phyloP scores from a whole-genome alignment of 2,113 vertebrate species.

The Cisticola juncidis region DNA sequence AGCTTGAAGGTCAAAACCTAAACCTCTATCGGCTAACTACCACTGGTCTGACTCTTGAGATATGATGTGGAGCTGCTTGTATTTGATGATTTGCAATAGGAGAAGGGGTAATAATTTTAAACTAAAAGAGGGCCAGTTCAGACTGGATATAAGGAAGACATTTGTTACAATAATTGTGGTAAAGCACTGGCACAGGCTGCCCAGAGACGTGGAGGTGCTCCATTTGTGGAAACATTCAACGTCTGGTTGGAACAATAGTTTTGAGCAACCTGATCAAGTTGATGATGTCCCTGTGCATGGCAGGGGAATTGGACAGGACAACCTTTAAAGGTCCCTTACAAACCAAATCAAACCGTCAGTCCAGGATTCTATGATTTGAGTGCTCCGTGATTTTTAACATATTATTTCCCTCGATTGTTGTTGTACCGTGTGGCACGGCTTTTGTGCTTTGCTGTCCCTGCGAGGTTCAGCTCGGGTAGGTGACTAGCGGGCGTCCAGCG shows the following conservation, averaged over 20 bases:
- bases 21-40: background rate
- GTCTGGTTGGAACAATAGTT: background rate
- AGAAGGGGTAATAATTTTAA: background rate
- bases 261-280: background rate
- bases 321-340: background rate
- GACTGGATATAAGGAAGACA: background rate
- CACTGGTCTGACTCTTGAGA: background rate
- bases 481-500: fast-evolving
- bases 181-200: background rate
- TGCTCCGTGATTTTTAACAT: background rate
- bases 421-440: fast-evolving
- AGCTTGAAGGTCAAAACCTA: background rate
- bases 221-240: background rate
- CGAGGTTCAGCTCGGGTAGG: background rate
- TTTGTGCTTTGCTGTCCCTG: fast-evolving
- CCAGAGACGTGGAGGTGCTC: background rate
- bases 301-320: background rate
- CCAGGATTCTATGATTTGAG: background rate
- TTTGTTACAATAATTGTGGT: background rate
- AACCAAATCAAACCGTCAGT: background rate
- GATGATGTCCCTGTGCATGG: no score
- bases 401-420: fast-evolving
- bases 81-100: background rate
- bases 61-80: fast-evolving
- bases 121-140: background rate